Evolutionary conservation across 2,797 vertebrate species (phyloP).

Genomic region (Propithecus deckenii): DNA sequence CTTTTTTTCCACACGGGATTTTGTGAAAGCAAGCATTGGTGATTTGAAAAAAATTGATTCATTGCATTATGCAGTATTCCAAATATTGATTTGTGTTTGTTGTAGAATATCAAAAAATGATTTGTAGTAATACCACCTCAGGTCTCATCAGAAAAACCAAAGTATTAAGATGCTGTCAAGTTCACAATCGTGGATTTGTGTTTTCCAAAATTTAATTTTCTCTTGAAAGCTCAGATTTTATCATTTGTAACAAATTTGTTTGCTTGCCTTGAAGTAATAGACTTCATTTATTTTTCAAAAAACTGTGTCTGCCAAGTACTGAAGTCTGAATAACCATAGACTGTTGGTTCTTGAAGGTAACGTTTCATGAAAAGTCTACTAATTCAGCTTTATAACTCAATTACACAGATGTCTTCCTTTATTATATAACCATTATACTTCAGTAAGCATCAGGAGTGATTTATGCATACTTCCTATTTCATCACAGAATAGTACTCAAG

Average conservation of each 20-base stretch:
- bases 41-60: background rate
- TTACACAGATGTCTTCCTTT: background rate
- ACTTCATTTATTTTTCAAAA: constrained; percentile 14
- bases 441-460: background rate
- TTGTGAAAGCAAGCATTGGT: background rate
- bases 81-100: background rate
- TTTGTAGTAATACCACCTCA: background rate
- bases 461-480: background rate
- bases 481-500: background rate
- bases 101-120: background rate
- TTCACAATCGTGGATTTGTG: background rate
- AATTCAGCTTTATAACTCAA: background rate
- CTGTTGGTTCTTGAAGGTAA: background rate
- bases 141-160: background rate
- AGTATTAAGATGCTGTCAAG: background rate
- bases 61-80: background rate
- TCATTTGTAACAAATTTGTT: background rate
- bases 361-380: background rate
- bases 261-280: background rate
- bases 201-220: background rate
- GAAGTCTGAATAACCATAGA: background rate
- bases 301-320: background rate
- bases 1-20: background rate
- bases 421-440: background rate
- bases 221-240: background rate